These are phyloP conservation scores for Babyrousa celebensis DNA, from an alignment of 2,797 vertebrate genomes.

Conservation along the genomic window DNA sequence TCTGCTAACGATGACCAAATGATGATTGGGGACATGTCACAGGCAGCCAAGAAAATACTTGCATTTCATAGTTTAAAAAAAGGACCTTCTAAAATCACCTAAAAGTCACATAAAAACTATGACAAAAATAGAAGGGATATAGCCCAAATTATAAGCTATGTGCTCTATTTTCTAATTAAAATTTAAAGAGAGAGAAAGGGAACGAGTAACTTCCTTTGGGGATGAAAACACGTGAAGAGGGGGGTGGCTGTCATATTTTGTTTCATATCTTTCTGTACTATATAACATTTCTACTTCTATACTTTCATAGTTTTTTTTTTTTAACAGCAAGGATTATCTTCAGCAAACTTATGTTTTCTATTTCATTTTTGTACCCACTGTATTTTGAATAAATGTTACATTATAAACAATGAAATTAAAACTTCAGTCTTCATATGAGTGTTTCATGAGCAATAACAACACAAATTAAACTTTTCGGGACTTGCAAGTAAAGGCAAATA, in stretches of 20 bases:
- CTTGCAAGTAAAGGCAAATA: neutral
- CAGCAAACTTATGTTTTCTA: neutral
- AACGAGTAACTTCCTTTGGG: neutral
- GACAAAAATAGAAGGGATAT: neutral
- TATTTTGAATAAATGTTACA: conserved; percentile 29
- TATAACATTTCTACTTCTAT: conserved; percentile 19
- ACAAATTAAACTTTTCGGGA: conserved; percentile 25
- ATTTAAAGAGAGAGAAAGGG: neutral
- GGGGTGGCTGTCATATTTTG: neutral
- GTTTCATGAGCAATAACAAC: conserved; percentile 11
- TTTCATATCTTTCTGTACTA: neutral
- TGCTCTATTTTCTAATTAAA: conserved; percentile 17
- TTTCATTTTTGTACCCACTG: conserved; percentile 12
- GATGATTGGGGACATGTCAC: neutral
- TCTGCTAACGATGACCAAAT: neutral
- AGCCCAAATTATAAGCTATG: neutral
- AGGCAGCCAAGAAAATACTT: neutral
- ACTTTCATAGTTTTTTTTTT: neutral
- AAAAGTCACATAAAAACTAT: neutral
- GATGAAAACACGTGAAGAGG: neutral
- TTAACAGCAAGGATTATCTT: neutral
- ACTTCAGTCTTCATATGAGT: neutral
- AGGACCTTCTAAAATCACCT: neutral
- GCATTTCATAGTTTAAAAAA: neutral
- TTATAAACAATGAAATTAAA: conserved; percentile 47